phyloP scores from a whole-genome alignment of 2,113 vertebrate genomes.

The Malurus cyaneus region DNA sequence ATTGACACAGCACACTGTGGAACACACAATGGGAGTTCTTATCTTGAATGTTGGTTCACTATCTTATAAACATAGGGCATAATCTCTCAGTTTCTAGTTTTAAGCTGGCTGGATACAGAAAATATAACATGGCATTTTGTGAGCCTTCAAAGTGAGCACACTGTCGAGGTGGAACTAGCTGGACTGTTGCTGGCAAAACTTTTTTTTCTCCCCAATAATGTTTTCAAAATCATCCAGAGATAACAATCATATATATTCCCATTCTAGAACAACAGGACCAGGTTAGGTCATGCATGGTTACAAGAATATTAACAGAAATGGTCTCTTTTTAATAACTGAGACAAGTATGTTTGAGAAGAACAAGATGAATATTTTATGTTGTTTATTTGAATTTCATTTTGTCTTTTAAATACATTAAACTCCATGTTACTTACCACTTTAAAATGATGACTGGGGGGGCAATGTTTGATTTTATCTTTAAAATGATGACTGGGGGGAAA shows the following conservation, averaged over 20 bases:
- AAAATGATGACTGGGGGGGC: background rate
- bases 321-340: constrained; percentile 11
- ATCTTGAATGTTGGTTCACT: background rate
- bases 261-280: background rate
- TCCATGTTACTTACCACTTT: constrained; percentile 21
- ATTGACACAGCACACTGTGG: background rate
- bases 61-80: background rate
- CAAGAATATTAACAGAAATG: constrained; percentile 33
- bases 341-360: background rate
- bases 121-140: background rate
- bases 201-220: background rate
- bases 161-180: background rate
- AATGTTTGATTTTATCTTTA: background rate
- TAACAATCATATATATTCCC: background rate
- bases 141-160: background rate
- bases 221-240: background rate
- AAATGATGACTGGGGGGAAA: background rate
- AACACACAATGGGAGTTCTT: background rate
- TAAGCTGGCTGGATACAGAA: background rate
- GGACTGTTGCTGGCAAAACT: background rate
- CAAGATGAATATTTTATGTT: background rate
- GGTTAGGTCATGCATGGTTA: background rate
- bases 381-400: constrained; percentile 24
- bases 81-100: background rate
- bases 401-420: constrained; percentile 15